Evolutionary conservation across 2,113 vertebrate genomes (phyloP), one percentile per base, ranked within the genome.

Genomic region (Dicentrarchus labrax): DNA sequence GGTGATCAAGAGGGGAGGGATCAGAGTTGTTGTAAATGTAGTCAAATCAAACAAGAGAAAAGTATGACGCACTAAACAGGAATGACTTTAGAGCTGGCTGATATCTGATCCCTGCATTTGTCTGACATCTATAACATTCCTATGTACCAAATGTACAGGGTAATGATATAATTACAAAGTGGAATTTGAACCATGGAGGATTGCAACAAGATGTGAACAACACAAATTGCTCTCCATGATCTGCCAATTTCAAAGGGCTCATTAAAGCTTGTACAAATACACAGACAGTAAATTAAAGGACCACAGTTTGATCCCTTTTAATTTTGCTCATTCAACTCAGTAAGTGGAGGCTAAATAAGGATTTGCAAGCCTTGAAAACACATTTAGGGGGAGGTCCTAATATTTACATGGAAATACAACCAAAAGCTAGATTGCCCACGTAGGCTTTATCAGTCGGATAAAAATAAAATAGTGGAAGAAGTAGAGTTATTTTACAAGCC

Each of bases 161-260:
- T 62, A 67, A 71, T 43, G 41, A 72, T 61, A 48, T 77, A 76
- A 86, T 82, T 84, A 76, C 74, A 59, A 30, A 61, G 56, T 64
- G 77, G 65, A 78, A 73, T 78, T 56, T 61, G 30, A 72, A 72
- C 60, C 64, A 8, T 36, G 17, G 47, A 45, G 30, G 41, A 76
- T 22, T 15, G 70, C 50, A 69, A 78, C 82, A 83, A 77, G 69
- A 86, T 83, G 82, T 80, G 64, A 76, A 43, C 78, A 68, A 38
- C 59, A 71, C 75, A 74, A 84, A 86, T 76, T 77, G 62, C 78
- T 15, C 6, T 57, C 60, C 75, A 38, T 65, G 75, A 80, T 88
- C 57, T 76, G 60, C 51, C 59, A 38, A 43, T 86, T 81, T 76
- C 30, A 61, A 51, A 60, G 36, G n/a, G 43, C 53, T 88, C 84